Base-by-base conservation (phyloP, 2,113 vertebrate genomes). In the Calidris pugnax region DNA sequence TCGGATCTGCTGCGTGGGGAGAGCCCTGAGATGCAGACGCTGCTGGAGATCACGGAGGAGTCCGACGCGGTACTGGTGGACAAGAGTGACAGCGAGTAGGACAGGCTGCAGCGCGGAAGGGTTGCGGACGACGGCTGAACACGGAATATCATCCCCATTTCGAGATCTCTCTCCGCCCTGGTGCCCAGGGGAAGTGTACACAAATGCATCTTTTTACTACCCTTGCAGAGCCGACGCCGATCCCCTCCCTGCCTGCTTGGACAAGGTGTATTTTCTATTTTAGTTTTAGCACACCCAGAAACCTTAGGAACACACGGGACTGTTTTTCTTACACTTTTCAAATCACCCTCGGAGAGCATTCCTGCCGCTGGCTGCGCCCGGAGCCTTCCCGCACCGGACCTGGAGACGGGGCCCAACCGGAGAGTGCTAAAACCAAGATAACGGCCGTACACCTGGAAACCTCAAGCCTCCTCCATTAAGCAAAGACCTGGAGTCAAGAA, bases 21-120 rank as follows among this genome's bases (percentile, higher is more conserved):
- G 91, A 98, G 98, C 97, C 99, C 99, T 0, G 99, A 99, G 62
- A 95, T 98, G 98, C 98, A 98, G 84, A 97, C 97, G 4, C 98
- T 99, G 95, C 97, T 99, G 98, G 98, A 99, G 97, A 99, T 99
- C 97, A 99, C 98, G 1, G 99, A 99, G 96, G 99, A 99, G 97
- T 98, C 98, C 2, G 98, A 99, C 8, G 98, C 99, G 33, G 98
- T 99, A 75, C 97, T 98, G 86, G 98, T 98, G 97, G 99, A 99
- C 94, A 98, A 98, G 94, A 99, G 98, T 11, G 98, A 99, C 98
- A 98, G 98, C 98, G 98, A 98, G 97, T 90, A 97, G 96, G 95
- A 84, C 30, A 4, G 73, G 64, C 30, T 30, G 66, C 59, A 62
- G 93, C n/a, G 1, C 6, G 12, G 83, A 24, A 76, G 77, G 77